These are phyloP conservation scores for Pocillopora meandrina DNA, from an alignment of 92 coral and sea anemone genomes.

Conservation along the genomic window DNA sequence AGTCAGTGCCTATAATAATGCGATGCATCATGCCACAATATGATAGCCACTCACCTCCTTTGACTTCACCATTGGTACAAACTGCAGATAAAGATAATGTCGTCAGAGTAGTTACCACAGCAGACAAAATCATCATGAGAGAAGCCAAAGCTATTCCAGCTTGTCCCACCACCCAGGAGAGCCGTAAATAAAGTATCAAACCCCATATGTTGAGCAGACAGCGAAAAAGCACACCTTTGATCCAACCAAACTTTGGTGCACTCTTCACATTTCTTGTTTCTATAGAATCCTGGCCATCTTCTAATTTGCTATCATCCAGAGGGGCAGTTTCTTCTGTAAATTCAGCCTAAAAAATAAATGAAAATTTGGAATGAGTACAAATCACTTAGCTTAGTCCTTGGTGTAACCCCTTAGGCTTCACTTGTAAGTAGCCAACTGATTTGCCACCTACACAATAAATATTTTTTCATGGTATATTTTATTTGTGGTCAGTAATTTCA, in stretches of 20 bases:
- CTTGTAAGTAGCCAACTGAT: neutral
- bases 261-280: neutral
- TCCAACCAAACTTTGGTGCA: slow-evolving; percentile 97
- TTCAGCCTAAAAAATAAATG: neutral
- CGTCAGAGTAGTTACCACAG: slow-evolving; percentile 86
- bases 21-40: too few species aligned
- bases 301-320: neutral
- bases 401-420: too few species aligned
- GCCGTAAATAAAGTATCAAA: slow-evolving; percentile 88
- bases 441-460: too few species aligned
- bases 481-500: too few species aligned
- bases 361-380: neutral
- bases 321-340: neutral
- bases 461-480: too few species aligned
- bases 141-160: slow-evolving; percentile 94
- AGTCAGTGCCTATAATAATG: too few species aligned
- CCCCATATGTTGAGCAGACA: slow-evolving; percentile 99
- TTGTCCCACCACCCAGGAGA: slow-evolving; percentile 96
- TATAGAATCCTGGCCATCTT: neutral
- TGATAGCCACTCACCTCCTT: slow-evolving; percentile 78
- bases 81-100: slow-evolving; percentile 98
- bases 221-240: slow-evolving; percentile 93
- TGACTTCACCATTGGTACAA: slow-evolving; percentile 96
- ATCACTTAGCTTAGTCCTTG: too few species aligned
- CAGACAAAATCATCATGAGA: slow-evolving; percentile 73